Percentiles rank a stretch among this genome's conserved stretches.
Conservation (phyloP, 2,797 vertebrate species). For the Aselliscus stoliczkanus region DNA sequence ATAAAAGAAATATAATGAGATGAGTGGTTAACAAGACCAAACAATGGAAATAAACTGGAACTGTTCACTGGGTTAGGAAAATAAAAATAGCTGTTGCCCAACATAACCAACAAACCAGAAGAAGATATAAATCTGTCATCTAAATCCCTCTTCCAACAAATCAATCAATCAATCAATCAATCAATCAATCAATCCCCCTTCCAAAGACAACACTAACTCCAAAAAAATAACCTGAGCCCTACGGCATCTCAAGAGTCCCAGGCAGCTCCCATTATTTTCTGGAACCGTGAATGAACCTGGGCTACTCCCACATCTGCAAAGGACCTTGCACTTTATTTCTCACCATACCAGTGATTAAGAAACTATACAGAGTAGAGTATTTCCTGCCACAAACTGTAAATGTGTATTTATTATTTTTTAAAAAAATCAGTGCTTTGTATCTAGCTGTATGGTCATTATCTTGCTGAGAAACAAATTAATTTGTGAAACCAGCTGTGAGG, state of each 20-base stretch:
- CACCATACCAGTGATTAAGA: neutral
- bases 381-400: neutral
- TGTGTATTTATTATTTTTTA: neutral
- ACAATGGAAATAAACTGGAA: neutral
- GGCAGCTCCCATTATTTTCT: neutral
- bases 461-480: constrained; percentile 51
- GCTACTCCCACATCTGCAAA: neutral
- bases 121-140: neutral
- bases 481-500: neutral
- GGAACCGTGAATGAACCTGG: neutral
- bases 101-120: neutral
- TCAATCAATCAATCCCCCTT: neutral
- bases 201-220: neutral
- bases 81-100: neutral
- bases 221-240: neutral
- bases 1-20: neutral
- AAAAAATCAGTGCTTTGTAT: neutral
- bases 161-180: neutral
- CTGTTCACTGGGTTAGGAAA: neutral
- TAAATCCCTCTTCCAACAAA: neutral
- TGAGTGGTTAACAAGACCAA: neutral
- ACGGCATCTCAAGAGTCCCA: neutral
- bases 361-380: neutral
- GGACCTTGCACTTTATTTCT: neutral
- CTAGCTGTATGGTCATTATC: constrained; percentile 9